These are phyloP conservation scores for Aplodontia rufa DNA, from an alignment of 2,113 vertebrate species.

Conservation along the genomic window DNA sequence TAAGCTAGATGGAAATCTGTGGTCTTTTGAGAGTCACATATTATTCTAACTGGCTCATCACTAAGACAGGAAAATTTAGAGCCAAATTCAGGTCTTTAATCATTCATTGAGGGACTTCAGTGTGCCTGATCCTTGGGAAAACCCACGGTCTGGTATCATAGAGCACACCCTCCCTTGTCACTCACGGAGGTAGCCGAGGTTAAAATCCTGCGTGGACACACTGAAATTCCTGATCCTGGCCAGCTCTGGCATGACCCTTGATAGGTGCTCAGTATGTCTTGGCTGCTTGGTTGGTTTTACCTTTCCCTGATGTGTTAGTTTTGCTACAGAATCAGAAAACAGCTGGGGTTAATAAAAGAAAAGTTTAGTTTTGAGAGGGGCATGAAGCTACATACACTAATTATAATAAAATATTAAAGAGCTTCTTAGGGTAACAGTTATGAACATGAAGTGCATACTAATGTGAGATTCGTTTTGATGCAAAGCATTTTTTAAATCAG, in stretches of 20 bases:
- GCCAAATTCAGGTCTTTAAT: background rate
- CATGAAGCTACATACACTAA: constrained; percentile 71
- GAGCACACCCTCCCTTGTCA: background rate
- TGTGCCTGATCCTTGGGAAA: background rate
- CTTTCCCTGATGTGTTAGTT: constrained; percentile 44
- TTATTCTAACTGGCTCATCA: background rate
- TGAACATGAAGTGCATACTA: constrained; percentile 70
- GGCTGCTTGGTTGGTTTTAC: constrained; percentile 35
- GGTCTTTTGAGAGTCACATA: background rate
- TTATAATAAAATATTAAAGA: constrained; percentile 80
- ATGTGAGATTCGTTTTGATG: constrained; percentile 73
- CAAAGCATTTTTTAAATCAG: constrained; percentile 71
- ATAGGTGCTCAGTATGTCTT: background rate
- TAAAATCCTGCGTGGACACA: background rate
- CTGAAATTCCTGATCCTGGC: background rate
- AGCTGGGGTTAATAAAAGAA: constrained; percentile 77
- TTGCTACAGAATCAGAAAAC: constrained; percentile 59
- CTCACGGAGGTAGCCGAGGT: background rate
- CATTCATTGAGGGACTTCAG: no score
- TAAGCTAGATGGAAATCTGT: background rate
- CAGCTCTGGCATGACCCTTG: background rate
- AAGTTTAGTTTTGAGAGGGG: constrained; percentile 76
- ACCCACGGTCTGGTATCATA: background rate
- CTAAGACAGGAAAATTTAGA: background rate
- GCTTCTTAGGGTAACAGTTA: constrained; percentile 74